A percentile compares a stretch with the other conserved stretches of the same genome.
These are phyloP conservation scores for Manduca sexta DNA, from an alignment of 1,140 invertebrate genomes.

Conservation along the genomic window DNA sequence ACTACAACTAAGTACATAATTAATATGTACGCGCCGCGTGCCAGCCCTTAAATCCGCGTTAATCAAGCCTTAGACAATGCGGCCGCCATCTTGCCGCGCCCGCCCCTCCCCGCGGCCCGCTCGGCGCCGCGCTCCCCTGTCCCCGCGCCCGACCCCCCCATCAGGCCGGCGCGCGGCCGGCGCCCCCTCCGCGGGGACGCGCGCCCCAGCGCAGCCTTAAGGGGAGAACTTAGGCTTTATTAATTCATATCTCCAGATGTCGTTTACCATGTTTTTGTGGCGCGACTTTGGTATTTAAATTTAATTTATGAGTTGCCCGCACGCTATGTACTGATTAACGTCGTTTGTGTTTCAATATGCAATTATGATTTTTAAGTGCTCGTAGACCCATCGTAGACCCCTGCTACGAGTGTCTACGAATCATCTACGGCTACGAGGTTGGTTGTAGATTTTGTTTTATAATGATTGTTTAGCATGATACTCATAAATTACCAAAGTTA, in stretches of 20 bases:
- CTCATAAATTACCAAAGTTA: no score
- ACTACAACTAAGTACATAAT: conserved; percentile 54
- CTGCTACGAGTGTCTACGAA: conserved; percentile 10
- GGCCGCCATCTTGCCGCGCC: conserved; percentile 56
- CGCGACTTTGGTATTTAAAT: conserved; percentile 2
- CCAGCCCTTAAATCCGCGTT: conserved; percentile 48
- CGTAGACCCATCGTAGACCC: conserved; percentile 4
- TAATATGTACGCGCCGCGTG: conserved; percentile 52
- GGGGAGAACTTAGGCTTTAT: conserved; percentile 34
- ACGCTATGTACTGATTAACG: background rate
- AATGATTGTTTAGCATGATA: no score
- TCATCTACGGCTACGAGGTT: no score
- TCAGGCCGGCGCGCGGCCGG: conserved; percentile 5
- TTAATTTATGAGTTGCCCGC: conserved; percentile 6
- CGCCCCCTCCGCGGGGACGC: conserved; percentile 10
- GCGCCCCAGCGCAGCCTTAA: conserved; percentile 24
- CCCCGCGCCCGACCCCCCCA: conserved; percentile 1
- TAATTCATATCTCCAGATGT: conserved; percentile 23
- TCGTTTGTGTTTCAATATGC: conserved; percentile 3
- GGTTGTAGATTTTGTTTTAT: background rate
- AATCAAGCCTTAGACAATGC: conserved; percentile 61
- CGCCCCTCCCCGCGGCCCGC: conserved; percentile 14
- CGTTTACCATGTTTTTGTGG: background rate
- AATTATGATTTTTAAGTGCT: background rate
- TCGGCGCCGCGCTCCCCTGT: conserved; percentile 9